Evolutionary conservation across 2,113 vertebrate genomes (phyloP).

Genomic region (Miniopterus natalensis): DNA sequence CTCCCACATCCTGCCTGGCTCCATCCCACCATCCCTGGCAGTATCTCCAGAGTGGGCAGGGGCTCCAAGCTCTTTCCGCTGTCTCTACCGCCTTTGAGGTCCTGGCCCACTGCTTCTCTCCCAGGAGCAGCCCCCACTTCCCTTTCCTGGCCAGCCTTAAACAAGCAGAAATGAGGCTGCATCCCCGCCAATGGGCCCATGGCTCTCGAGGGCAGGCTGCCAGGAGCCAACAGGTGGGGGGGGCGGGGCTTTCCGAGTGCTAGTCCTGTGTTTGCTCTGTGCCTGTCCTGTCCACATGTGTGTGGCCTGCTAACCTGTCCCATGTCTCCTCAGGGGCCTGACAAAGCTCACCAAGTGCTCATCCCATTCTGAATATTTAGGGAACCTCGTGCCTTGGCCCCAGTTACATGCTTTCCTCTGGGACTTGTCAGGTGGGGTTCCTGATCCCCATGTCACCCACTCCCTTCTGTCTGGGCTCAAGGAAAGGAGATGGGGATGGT

Average conservation of each 20-base stretch:
- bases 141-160: not conserved
- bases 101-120: not conserved
- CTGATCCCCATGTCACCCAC: not conserved
- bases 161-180: not conserved
- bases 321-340: not conserved
- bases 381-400: rapidly evolving
- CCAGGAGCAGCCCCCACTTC: not conserved
- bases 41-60: not conserved
- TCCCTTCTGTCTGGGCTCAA: not conserved
- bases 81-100: not conserved
- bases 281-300: not conserved
- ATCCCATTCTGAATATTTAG: not conserved
- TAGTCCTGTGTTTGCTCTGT: not conserved
- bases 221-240: not conserved
- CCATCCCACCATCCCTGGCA: not conserved
- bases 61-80: not conserved
- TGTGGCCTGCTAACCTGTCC: not conserved
- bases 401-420: not conserved
- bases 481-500: not conserved
- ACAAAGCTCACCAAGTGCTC: not conserved
- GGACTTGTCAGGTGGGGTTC: not conserved
- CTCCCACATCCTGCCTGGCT: not conserved
- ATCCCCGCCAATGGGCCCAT: not conserved
- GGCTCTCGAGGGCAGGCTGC: not conserved
- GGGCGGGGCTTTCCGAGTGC: not conserved